These are phyloP conservation scores for Anolis sagrei DNA, from an alignment of 2,113 vertebrate genomes.

Conservation along the genomic window DNA sequence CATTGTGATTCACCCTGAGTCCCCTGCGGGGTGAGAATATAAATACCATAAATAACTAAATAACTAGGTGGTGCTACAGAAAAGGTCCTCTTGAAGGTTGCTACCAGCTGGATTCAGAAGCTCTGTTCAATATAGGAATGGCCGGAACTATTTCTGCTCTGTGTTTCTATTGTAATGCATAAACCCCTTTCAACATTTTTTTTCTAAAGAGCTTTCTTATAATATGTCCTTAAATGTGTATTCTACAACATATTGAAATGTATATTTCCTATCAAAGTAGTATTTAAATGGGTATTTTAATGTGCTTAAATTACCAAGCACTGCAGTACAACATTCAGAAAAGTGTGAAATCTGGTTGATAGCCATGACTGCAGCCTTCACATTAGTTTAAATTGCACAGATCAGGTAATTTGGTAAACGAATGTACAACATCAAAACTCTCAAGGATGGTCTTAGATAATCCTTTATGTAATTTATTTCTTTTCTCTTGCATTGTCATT, in stretches of 20 bases:
- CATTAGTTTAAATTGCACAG: not conserved
- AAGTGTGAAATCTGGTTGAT: not conserved
- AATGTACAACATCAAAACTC: not conserved
- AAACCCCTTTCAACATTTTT: too few species aligned
- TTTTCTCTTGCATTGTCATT: too few species aligned
- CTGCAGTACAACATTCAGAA: not conserved
- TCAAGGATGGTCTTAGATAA: not conserved
- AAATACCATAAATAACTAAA: too few species aligned
- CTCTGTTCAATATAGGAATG: not conserved
- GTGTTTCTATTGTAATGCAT: not conserved
- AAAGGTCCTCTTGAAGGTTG: not conserved
- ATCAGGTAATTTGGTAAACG: not conserved
- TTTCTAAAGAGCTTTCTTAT: not conserved
- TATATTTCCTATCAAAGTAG: not conserved
- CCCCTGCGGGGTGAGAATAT: too few species aligned
- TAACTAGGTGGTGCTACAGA: not conserved
- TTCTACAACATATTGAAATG: not conserved
- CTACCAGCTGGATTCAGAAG: not conserved
- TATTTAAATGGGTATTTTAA: not conserved
- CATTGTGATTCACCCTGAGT: too few species aligned
- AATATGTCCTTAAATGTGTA: not conserved
- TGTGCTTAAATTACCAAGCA: not conserved
- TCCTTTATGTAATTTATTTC: too few species aligned
- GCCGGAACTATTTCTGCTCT: not conserved
- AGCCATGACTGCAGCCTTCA: not conserved